Base-by-base conservation (phyloP, 23 tunicate species). In the Aplidium turbinatum region DNA sequence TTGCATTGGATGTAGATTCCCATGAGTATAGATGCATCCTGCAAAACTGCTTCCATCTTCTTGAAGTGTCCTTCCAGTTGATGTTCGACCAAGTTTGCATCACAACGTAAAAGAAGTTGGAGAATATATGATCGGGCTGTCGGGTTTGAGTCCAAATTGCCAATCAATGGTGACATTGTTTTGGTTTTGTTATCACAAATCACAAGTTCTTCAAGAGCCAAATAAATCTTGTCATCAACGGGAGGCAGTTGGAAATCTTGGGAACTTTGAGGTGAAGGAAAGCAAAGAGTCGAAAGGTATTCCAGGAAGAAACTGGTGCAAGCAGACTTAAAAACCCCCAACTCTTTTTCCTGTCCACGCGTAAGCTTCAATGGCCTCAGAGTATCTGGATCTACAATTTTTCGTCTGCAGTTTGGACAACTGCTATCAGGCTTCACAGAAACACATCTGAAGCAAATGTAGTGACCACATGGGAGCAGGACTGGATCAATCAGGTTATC, bases 221-320 rank as follows among this genome's bases (percentile, higher is more conserved):
- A 21, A 47, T 22, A 22, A 16, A 77, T 57, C 26, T 77, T 42
- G 1, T 63, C 50, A 31, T 77, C 82, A 1, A 39, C 13, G 1
- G 72, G 68, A 21, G 72, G 68, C n/a, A 40, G 35, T 7, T 58
- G 57, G 2, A 11, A 2, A 20, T 58, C 4, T 6, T 58, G 62
- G 35, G 35, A 20, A 13, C 31, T 31, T 31, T 64, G 48, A 22
- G 60, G 32, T 3, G 38, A 31, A 1, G 70, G 63, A 39, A 84
- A 84, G 33, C 90, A 84, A 39, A 84, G 68, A 2, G 65, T 73
- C 1, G 67, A 65, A 38, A 84, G 25, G 57, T 84, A 84, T 54
- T 84, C 90, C 46, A 84, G 46, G 22, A 84, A 84, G 32, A 84
- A 84, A 26, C 81, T 63, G n/a, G 82, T 76, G 36, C 82, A 84